These are phyloP conservation scores for Raja brachyura DNA, from an alignment of 2,113 vertebrate species.

Conservation along the genomic window DNA sequence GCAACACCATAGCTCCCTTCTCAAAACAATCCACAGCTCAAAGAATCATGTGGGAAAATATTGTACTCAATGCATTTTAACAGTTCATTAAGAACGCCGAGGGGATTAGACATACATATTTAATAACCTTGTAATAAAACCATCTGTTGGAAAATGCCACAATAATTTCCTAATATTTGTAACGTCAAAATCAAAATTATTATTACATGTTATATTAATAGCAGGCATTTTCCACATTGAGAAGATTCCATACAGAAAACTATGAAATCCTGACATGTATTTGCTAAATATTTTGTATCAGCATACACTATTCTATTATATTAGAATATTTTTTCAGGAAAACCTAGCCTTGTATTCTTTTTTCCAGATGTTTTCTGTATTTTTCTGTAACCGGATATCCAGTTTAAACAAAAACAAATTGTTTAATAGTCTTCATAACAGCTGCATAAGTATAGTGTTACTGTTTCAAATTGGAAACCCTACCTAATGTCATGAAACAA, in stretches of 20 bases:
- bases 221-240: not conserved
- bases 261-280: not conserved
- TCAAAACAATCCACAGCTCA: not conserved
- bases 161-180: not conserved
- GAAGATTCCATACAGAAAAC: not conserved
- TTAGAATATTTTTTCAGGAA: not conserved
- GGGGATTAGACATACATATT: conserved; percentile 34
- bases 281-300: not conserved
- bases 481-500: conserved; percentile 29
- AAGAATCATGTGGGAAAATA: conserved; percentile 19
- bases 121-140: conserved; percentile 28
- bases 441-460: conserved; percentile 6
- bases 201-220: not conserved
- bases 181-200: not conserved
- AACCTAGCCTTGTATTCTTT: conserved; percentile 2
- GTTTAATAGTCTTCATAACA: conserved; percentile 25
- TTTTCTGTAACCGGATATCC: conserved; percentile 32
- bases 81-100: conserved; percentile 16
- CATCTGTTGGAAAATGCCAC: conserved; percentile 38
- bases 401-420: conserved; percentile 13
- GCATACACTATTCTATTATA: not conserved
- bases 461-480: conserved; percentile 25
- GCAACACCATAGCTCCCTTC: not conserved
- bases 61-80: conserved; percentile 12
- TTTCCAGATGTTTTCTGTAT: conserved; percentile 21